These are phyloP conservation scores for Boulengeromyrus knoepffleri DNA, from an alignment of 2,113 vertebrate genomes.

Conservation along the genomic window DNA sequence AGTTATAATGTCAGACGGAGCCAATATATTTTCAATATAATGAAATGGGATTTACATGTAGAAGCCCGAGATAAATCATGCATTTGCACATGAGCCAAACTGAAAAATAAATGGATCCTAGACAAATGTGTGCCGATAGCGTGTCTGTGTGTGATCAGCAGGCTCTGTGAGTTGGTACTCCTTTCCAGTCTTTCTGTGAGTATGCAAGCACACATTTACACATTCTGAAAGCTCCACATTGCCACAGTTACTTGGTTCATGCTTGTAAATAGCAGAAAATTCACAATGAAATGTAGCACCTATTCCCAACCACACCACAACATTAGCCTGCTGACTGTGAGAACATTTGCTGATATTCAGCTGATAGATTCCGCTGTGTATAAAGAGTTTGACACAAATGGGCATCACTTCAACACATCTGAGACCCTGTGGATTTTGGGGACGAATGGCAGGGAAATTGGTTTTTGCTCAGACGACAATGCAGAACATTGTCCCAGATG, in stretches of 20 bases:
- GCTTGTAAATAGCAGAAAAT: neutral
- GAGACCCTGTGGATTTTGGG: conserved; percentile 7
- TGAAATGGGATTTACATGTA: conserved; percentile 23
- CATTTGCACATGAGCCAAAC: conserved; percentile 11
- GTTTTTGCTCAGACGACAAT: conserved; percentile 1
- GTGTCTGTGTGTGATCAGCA: neutral
- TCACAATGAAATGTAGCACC: neutral
- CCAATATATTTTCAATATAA: conserved; percentile 21
- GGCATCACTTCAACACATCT: neutral
- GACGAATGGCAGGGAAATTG: neutral
- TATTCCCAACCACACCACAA: neutral
- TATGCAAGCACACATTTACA: neutral
- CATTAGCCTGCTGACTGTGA: neutral
- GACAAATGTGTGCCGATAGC: neutral
- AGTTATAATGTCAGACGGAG: conserved; percentile 22
- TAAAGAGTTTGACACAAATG: neutral
- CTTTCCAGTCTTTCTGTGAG: neutral
- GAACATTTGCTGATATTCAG: neutral
- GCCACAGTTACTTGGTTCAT: neutral
- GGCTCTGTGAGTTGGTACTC: neutral
- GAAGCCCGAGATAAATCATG: conserved; percentile 15
- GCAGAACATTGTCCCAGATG: conserved; percentile 7
- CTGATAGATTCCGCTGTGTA: neutral
- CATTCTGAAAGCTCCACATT: neutral
- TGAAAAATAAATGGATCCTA: conserved; percentile 8